Evolutionary conservation across 2,888 invertebrate species (phyloP), one percentile per base, ranked within the genome.

Genomic region (Drosophila lutescens): DNA sequence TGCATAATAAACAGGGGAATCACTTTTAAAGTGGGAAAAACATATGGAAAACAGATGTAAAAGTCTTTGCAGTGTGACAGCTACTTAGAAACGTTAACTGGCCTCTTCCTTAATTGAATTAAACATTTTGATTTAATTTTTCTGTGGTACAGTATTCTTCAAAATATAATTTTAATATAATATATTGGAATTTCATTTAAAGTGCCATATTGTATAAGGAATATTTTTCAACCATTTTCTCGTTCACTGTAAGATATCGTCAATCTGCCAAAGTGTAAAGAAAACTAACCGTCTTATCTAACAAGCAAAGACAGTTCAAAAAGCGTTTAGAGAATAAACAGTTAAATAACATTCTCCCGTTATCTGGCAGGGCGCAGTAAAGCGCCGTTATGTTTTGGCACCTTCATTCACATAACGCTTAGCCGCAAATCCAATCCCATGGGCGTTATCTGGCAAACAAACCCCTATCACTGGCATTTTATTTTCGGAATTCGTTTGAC

Each of bases 391-490:
- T 62, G 61, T 61, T 49, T 59, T 41, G 62, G 47, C 62, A 61
- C 62, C 62, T 62, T 7, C 17, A 62, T 49, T 61, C 62, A 61
- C 62, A 62, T 62, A 62, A 62, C 63, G 17, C 15, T 36, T 49
- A 43, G 12, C 49, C 62, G 23, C 61, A 36, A 60, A 57, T 43
- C 60, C 57, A 50, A 61, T 26, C 49, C 26, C 40, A 32, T 12
- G n/a, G 6, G 40, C 44, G 13, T 66, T 66, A 66, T 66, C 65
- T 44, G 23, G 36, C 36, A 65, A 65, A 38, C 67, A 66, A 54
- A 46, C 34, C 61, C 61, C 58, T 47, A 61, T 62, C 46, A 46
- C 30, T 23, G 62, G 62, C 2, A 30, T 32, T 58, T 58, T 61
- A 58, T 47, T 62, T 62, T 62, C n/a, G 62, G 46, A 65, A 38